These are phyloP conservation scores for Mongoloraphidia duomilia DNA, from an alignment of 2,888 invertebrate species.

Conservation along the genomic window DNA sequence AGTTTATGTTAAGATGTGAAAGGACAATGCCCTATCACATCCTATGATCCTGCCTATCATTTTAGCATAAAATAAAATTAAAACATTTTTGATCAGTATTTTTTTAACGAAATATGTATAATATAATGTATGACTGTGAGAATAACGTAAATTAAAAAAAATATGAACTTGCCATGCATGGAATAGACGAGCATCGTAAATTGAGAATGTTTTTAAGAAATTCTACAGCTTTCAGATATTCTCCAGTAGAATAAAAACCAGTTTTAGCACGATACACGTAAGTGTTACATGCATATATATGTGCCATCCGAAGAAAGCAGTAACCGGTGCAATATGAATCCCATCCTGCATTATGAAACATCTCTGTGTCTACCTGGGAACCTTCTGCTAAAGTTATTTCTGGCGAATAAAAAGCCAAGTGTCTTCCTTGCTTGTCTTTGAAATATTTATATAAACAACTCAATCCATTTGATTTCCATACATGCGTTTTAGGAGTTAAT, in stretches of 20 bases:
- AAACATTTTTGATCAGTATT: too few species aligned
- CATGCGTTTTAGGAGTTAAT: slow-evolving; percentile 30
- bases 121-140: too few species aligned
- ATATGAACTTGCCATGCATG: slow-evolving; percentile 38
- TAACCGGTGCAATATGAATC: slow-evolving; percentile 66
- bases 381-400: slow-evolving; percentile 21
- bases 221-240: slow-evolving; percentile 35
- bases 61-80: too few species aligned
- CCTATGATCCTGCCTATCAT: too few species aligned
- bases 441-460: slow-evolving; percentile 45
- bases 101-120: too few species aligned
- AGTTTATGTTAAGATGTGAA: background rate
- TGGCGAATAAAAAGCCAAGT: slow-evolving; percentile 28
- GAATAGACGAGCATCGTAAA: slow-evolving; percentile 39
- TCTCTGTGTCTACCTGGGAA: slow-evolving; percentile 15
- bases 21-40: too few species aligned
- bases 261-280: slow-evolving; percentile 26
- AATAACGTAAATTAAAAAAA: too few species aligned
- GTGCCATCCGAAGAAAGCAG: slow-evolving; percentile 51
- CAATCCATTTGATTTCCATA: slow-evolving; percentile 38
- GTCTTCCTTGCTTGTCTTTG: slow-evolving; percentile 30
- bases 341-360: slow-evolving; percentile 67
- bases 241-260: slow-evolving; percentile 34
- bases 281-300: slow-evolving; percentile 39
- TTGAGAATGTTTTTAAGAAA: slow-evolving; percentile 41